Percentiles rank a stretch among this genome's conserved stretches.
Conservation (phyloP, 2,797 vertebrate species). For the Ambastaia sidthimunki region DNA sequence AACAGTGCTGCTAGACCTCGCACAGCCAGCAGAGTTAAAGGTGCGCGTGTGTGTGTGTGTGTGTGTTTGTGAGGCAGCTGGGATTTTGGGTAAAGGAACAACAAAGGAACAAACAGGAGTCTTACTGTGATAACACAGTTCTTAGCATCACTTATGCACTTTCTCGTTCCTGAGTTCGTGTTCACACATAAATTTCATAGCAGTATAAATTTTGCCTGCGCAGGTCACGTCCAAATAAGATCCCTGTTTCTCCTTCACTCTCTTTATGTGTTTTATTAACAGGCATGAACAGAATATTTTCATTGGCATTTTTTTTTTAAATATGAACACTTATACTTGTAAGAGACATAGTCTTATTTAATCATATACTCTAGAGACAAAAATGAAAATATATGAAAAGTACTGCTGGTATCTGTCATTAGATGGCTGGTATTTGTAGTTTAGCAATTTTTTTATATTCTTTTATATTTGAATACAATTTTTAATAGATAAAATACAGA, state of each 20-base stretch:
- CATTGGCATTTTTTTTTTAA: too few relatives aligned
- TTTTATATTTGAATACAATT: too few relatives aligned
- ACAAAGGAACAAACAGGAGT: constrained; percentile 40
- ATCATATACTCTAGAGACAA: too few relatives aligned
- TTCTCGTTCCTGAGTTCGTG: constrained; percentile 27
- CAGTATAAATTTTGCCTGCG: neutral
- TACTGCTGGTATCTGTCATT: too few relatives aligned
- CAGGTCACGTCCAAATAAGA: neutral
- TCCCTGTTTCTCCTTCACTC: neutral
- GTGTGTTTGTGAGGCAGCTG: constrained; percentile 27
- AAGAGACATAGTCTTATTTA: too few relatives aligned
- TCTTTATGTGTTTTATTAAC: neutral
- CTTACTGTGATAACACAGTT: constrained; percentile 45
- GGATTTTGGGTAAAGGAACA: constrained; percentile 35
- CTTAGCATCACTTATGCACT: constrained; percentile 41
- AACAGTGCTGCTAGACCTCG: constrained; percentile 49
- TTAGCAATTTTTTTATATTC: neutral
- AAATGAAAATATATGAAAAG: too few relatives aligned
- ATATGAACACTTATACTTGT: too few relatives aligned
- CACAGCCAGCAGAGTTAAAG: constrained; percentile 36
- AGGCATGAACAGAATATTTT: neutral
- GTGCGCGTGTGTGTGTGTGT: constrained; percentile 30
- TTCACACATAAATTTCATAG: neutral
- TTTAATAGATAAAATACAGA: too few relatives aligned
- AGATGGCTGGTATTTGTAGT: too few relatives aligned